These are phyloP conservation scores for Drosophila formosana DNA, from an alignment of 2,888 invertebrate species.

Conservation along the genomic window DNA sequence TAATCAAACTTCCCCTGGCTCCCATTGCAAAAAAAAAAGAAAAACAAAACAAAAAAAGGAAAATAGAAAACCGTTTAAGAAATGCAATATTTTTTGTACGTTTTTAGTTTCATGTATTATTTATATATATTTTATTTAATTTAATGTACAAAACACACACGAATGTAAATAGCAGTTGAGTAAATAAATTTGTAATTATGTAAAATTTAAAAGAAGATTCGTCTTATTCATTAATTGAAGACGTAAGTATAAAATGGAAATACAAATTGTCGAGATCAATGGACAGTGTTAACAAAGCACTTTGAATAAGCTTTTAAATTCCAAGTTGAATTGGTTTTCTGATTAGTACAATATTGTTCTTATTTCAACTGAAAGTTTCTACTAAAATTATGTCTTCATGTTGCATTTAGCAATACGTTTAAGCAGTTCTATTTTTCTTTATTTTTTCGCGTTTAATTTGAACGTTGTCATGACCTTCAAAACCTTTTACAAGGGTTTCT, in stretches of 20 bases:
- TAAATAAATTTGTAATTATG: constrained; percentile 78
- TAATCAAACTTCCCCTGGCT: constrained; percentile 62
- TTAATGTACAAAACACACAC: constrained; percentile 74
- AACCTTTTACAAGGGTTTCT: not conserved
- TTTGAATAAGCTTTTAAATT: too few species aligned
- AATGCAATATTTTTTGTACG: constrained; percentile 55
- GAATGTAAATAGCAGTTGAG: constrained; percentile 75
- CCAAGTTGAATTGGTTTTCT: too few species aligned
- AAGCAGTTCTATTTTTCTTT: not conserved
- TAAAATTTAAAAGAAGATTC: constrained; percentile 31
- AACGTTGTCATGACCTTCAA: not conserved
- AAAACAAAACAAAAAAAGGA: constrained; percentile 19
- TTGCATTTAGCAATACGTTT: too few species aligned
- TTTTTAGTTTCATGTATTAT: constrained; percentile 55
- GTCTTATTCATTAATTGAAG: constrained; percentile 12
- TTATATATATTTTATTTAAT: constrained; percentile 48
- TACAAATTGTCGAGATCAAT: too few species aligned
- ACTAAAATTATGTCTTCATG: too few species aligned
- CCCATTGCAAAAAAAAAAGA: constrained; percentile 1
- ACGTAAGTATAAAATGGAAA: constrained; percentile 17
- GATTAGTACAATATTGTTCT: too few species aligned
- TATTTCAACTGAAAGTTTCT: too few species aligned
- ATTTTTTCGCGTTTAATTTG: not conserved
- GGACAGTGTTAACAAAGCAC: too few species aligned
- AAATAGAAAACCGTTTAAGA: constrained; percentile 32